Conservation (phyloP, 2,888 invertebrate genomes). For the Drosophila meridiana region DNA sequence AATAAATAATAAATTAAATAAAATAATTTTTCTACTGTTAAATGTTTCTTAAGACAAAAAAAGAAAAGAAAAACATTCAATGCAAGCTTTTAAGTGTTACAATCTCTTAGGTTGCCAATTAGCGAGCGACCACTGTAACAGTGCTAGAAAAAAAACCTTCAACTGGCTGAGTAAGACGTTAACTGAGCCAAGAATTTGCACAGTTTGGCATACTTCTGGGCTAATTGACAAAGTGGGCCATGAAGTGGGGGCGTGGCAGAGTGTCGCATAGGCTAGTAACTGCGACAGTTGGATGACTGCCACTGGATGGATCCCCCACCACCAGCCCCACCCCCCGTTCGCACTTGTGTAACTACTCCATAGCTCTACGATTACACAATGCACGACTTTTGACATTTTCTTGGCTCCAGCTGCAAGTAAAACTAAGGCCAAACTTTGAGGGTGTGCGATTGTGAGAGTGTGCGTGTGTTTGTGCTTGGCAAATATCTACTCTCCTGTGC, state of each 20-base stretch:
- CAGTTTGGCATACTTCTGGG: constrained; percentile 17
- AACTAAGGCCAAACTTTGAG: not conserved
- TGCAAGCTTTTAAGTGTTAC: not conserved
- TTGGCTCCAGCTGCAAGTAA: constrained; percentile 18
- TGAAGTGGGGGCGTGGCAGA: not conserved
- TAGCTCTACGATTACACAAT: constrained; percentile 46
- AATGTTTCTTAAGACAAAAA: too few species aligned
- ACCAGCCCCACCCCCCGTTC: not conserved
- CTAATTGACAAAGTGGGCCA: constrained; percentile 31
- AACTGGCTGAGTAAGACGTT: constrained; percentile 10
- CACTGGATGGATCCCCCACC: not conserved
- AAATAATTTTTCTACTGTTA: too few species aligned
- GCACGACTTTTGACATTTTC: constrained; percentile 60
- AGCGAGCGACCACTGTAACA: not conserved
- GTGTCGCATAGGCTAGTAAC: not conserved
- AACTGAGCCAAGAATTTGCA: constrained; percentile 7
- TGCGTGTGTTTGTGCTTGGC: not conserved
- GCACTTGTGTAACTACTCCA: constrained; percentile 11
- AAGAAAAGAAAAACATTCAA: not conserved
- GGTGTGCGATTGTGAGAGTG: not conserved
- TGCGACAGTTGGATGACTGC: constrained; percentile 1
- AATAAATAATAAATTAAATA: too few species aligned
- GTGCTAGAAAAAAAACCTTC: not conserved
- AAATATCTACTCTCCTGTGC: constrained; percentile 5
- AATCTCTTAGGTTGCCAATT: not conserved